Evolutionary conservation across 2,888 invertebrate genomes (phyloP).

Genomic region (Agonopterix arenella): DNA sequence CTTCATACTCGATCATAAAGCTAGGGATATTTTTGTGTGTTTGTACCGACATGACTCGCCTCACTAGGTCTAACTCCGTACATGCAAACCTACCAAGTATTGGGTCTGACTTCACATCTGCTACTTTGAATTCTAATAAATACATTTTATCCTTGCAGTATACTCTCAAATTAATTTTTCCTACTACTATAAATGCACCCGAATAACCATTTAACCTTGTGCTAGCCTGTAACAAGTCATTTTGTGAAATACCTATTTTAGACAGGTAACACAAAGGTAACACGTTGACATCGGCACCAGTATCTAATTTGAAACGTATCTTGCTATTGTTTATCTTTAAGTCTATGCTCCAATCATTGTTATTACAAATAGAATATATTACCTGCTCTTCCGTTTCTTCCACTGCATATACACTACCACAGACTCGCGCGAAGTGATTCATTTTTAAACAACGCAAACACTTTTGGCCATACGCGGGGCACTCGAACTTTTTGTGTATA

Average conservation of each 20-base stretch:
- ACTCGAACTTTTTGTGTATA: background rate
- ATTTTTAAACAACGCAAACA: slow-evolving; percentile 4
- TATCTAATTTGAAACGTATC: slow-evolving; percentile 9
- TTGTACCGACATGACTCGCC: too few species aligned
- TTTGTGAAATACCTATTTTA: background rate
- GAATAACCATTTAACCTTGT: slow-evolving; percentile 4
- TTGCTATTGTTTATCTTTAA: slow-evolving; percentile 1
- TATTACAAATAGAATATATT: background rate
- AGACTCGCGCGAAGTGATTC: slow-evolving; percentile 7
- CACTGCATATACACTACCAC: slow-evolving; percentile 1
- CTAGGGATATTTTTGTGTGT: slow-evolving; percentile 3
- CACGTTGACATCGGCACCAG: slow-evolving; percentile 10
- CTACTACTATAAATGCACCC: slow-evolving; percentile 2
- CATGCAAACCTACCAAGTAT: too few species aligned
- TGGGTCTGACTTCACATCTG: slow-evolving; percentile 3
- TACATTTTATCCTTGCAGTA: slow-evolving; percentile 2
- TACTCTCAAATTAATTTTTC: slow-evolving; percentile 4
- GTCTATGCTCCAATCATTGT: background rate
- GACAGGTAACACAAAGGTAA: slow-evolving; percentile 4
- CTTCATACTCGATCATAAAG: background rate
- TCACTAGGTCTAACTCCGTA: too few species aligned
- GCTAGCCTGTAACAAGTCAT: slow-evolving; percentile 1
- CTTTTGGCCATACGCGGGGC: slow-evolving; percentile 7
- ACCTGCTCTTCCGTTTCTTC: slow-evolving; percentile 2
- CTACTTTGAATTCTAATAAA: slow-evolving; percentile 7